These are phyloP conservation scores for Petrophora chlorosata DNA, from an alignment of 2,888 invertebrate species.

Conservation along the genomic window DNA sequence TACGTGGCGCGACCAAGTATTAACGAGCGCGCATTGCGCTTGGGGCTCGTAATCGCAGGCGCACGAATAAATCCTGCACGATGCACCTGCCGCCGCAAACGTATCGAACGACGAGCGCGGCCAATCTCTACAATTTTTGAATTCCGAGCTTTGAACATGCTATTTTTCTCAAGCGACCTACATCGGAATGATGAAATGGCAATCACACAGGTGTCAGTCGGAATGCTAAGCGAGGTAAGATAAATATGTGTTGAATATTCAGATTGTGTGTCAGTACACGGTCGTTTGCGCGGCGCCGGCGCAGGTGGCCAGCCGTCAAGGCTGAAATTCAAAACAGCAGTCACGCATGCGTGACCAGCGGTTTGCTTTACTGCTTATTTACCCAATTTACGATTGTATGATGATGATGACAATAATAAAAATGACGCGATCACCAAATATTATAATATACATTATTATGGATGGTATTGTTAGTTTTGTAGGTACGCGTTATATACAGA, in stretches of 20 bases:
- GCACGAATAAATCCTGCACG: constrained; percentile 77
- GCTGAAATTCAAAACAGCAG: constrained; percentile 84
- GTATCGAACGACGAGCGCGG: constrained; percentile 37
- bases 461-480: too few species aligned
- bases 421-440: constrained; percentile 9
- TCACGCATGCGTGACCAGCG: constrained; percentile 79
- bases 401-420: constrained; percentile 16
- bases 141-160: constrained; percentile 13
- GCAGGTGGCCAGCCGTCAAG: constrained; percentile 85
- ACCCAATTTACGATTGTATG: constrained; percentile 16
- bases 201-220: constrained; percentile 74
- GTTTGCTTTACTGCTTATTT: constrained; percentile 57
- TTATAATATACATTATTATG: constrained; percentile 4
- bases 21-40: constrained; percentile 77
- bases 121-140: constrained; percentile 27
- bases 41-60: constrained; percentile 67
- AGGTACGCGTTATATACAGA: too few species aligned
- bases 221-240: constrained; percentile 75
- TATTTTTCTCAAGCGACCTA: constrained; percentile 24
- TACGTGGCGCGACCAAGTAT: constrained; percentile 81
- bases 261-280: constrained; percentile 80
- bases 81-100: constrained; percentile 72
- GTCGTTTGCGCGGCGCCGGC: constrained; percentile 85
- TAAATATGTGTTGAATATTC: constrained; percentile 82
- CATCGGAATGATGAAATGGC: constrained; percentile 54